Conservation (phyloP, 1,140 invertebrate species). For the Carcinoscorpius rotundicauda region DNA sequence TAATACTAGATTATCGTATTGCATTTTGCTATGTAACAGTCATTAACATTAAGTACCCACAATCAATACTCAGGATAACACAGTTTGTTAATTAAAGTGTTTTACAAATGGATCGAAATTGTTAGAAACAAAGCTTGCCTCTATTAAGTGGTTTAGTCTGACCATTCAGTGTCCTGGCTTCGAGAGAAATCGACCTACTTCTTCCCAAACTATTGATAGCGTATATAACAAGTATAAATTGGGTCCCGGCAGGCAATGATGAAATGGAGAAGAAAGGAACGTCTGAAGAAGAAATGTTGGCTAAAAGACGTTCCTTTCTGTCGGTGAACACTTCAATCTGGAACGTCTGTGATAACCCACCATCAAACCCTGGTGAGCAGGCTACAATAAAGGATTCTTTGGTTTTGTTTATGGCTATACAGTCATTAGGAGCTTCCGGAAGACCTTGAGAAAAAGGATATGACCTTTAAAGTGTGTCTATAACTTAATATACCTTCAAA, state of each 20-base stretch:
- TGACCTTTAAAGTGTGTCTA: no score
- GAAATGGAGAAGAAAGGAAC: slow-evolving; percentile 23
- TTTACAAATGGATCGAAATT: no score
- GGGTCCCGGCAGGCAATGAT: slow-evolving; percentile 18
- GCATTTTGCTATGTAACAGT: no score
- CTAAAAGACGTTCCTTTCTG: slow-evolving; percentile 7
- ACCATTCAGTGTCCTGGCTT: slow-evolving; percentile 52
- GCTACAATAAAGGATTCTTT: slow-evolving; percentile 59
- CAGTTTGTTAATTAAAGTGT: no score
- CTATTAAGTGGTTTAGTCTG: no score
- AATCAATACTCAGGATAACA: no score
- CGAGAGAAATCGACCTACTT: slow-evolving; percentile 52
- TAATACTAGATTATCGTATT: no score
- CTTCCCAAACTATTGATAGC: slow-evolving; percentile 55
- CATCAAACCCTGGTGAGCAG: slow-evolving; percentile 61
- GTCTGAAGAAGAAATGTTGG: slow-evolving; percentile 18
- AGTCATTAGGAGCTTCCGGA: slow-evolving; percentile 64
- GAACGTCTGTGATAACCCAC: slow-evolving; percentile 68
- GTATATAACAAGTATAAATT: slow-evolving; percentile 37
- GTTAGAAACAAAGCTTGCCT: no score
- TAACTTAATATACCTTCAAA: no score
- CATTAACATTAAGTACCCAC: no score
- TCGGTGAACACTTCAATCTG: slow-evolving; percentile 60
- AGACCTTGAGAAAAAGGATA: slow-evolving; percentile 43
- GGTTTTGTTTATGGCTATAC: slow-evolving; percentile 71